Evolutionary conservation across 2,113 vertebrate genomes (phyloP), one percentile per base, ranked within the genome.

Genomic region (Seriola dumerili): DNA sequence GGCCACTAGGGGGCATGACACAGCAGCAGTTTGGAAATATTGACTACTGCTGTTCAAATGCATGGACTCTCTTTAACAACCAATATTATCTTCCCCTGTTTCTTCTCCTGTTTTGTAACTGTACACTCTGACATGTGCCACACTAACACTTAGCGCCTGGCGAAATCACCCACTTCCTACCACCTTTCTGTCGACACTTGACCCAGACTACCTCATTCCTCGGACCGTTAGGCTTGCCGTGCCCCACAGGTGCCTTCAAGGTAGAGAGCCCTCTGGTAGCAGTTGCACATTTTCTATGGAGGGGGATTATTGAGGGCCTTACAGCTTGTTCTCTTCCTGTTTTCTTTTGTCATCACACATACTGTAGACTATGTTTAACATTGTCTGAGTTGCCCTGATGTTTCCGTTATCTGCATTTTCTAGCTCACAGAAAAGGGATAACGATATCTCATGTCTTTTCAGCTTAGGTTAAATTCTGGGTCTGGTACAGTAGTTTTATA

Each of bases 181-280:
- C 86, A 79, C 76, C 85, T n/a, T 17, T 74, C 83, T 86, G 83
- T 86, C 79, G 50, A 58, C 85, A 84, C 77, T 74, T 71, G 83
- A 84, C 84, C 88, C 90, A 65, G 90, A 89, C 94, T 95, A 95
- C 94, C 95, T 95, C 95, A 93, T 87, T 76, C 81, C 78, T 85
- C 67, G 50, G 80, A 88, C 58, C 61, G 73, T 76, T 69, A 78
- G 61, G 79, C 65, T 75, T 68, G 76, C 83, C 85, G 88, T 85
- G 78, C 81, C 83, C 72, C 38, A 65, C 80, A 81, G 66, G 90
- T 93, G 92, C 88, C 92, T 93, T 92, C 40, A 75, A 80, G 85
- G 78, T 90, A 85, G 87, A 80, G 58, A 83, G 72, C 80, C 83
- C 67, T 70, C 69, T 66, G 4, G 55, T 81, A 78, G 78, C 62